Evolutionary conservation across 2,797 vertebrate species (phyloP).

Genomic region (Podarcis lilfordi): DNA sequence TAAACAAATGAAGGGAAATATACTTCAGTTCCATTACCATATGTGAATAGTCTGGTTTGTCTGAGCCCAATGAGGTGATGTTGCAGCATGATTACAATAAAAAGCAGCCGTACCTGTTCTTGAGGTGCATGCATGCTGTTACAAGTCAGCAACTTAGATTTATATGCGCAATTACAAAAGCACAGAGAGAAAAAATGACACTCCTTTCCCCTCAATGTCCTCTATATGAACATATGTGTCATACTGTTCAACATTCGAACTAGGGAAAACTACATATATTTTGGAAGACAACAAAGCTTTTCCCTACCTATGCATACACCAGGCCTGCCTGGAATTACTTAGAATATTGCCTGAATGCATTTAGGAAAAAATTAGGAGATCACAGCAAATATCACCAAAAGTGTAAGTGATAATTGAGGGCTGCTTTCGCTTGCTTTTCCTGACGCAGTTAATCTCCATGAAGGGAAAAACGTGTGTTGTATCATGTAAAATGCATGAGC

Average conservation of each 20-base stretch:
- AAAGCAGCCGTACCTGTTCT: background rate
- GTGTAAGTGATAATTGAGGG: background rate
- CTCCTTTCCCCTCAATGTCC: background rate
- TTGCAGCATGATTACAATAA: background rate
- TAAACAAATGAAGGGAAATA: background rate
- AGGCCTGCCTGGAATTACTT: background rate
- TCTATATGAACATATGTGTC: background rate
- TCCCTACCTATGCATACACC: background rate
- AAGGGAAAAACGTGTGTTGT: background rate
- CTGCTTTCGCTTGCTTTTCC: background rate
- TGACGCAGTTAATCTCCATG: background rate
- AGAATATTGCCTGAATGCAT: background rate
- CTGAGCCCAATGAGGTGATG: background rate
- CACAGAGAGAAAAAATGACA: background rate
- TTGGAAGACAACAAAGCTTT: background rate
- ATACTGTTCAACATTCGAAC: background rate
- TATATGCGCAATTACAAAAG: background rate
- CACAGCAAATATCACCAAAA: background rate
- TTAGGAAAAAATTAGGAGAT: background rate
- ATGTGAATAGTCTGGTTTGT: background rate
- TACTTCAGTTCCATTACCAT: background rate
- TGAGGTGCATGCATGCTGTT: background rate
- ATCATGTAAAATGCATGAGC: background rate
- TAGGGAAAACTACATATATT: background rate
- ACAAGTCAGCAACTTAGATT: background rate